phyloP scores from a whole-genome alignment of 2,113 vertebrate genomes.

The Tragelaphus scriptus region DNA sequence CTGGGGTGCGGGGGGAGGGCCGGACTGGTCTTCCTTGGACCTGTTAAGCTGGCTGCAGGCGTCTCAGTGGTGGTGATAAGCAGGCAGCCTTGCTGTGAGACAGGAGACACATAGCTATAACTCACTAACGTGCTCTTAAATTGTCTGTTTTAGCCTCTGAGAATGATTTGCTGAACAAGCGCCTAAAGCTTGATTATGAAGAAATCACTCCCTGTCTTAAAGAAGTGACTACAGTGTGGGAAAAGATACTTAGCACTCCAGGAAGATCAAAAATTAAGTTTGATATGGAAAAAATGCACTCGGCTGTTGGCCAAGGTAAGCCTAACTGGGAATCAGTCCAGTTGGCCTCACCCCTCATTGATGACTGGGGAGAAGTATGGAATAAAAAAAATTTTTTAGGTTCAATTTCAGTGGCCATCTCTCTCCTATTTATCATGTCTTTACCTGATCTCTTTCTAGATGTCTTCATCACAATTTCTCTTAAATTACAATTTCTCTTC shows the following conservation, averaged over 20 bases:
- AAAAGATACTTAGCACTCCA: conserved; percentile 92
- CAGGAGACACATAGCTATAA: rapidly evolving
- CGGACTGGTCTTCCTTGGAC: not conserved
- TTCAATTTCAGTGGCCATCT: not conserved
- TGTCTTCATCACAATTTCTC: not conserved
- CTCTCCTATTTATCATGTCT: not conserved
- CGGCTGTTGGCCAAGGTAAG: conserved; percentile 92
- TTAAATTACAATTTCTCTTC: not conserved
- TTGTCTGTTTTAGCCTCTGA: conserved; percentile 85
- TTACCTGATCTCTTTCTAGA: not conserved
- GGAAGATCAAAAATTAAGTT: conserved; percentile 92
- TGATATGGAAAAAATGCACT: conserved; percentile 90
- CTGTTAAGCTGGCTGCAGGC: rapidly evolving
- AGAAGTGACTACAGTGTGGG: conserved; percentile 95
- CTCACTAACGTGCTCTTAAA: not conserved
- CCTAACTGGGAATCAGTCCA: not conserved
- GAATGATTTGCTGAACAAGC: conserved; percentile 92
- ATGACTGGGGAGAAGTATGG: not conserved
- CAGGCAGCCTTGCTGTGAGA: too few relatives aligned
- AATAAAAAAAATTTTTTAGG: not conserved
- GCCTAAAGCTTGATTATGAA: conserved; percentile 96
- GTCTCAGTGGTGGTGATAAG: rapidly evolving
- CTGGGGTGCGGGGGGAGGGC: too few relatives aligned
- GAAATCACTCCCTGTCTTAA: conserved; percentile 97
- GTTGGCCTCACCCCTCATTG: not conserved